Evolutionary conservation across 2,113 vertebrate genomes (phyloP), one percentile per base, ranked within the genome.

Genomic region (Callithrix jacchus): DNA sequence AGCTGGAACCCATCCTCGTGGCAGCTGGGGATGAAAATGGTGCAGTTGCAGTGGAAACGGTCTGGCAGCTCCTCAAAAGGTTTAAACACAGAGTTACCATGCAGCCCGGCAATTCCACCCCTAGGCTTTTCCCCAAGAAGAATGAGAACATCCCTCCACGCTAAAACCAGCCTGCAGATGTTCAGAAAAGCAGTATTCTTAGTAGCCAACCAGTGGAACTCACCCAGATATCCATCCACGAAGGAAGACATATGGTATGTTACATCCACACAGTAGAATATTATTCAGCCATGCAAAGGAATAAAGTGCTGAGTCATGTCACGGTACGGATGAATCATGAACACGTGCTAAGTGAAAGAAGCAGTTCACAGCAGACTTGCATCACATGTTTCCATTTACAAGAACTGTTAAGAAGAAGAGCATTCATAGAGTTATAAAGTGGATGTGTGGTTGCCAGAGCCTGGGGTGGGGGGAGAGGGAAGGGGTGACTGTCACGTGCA

Each of bases 301-400:
- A 25, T 0, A 10, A 25, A 74, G 66, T 5, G 1, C 37, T 0
- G 17, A 0, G 2, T 25, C 73, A 4, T 14, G 40, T 17, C 8
- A 2, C 25, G 1, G 7, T 21, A 12, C 0, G 6, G 54, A 1
- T 0, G 13, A 52, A 25, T 35, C 56, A 20, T 0, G 76, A 68
- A 81, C 12, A 17, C 64, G 1, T 10, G 8, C 35, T 49, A 0
- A 2, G 84, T 8, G 45, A 25, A 35, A 42, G 40, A 11, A 70
- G 49, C 40, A 21, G 7, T 47, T 40, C 56, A 8, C 25, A 6
- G 21, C 32, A 56, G 66, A 66, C 56, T 52, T 68, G 7, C 25
- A 0, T 2, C 5, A 0, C 1, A 5, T 2, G 54, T 25, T 6
- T 40, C 25, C 47, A 1, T 30, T 11, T 18, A 8, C 0, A 1